Conservation (phyloP, 2,113 vertebrate species). For the Tachycineta bicolor region DNA sequence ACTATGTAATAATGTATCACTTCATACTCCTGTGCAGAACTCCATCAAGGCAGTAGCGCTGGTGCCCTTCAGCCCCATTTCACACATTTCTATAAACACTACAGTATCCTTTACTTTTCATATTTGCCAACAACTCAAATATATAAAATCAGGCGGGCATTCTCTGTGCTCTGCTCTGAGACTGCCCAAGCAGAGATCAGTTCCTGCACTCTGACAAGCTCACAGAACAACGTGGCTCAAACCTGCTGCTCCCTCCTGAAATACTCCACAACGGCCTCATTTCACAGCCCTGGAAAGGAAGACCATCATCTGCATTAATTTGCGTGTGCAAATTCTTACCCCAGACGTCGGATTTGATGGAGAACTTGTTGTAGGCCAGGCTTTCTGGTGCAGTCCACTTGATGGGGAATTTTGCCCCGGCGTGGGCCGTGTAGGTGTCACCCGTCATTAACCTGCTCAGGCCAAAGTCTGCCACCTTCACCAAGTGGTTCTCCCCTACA, state of each 20-base stretch:
- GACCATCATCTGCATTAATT: not conserved
- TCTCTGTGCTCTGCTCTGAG: not conserved
- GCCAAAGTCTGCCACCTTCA: constrained; percentile 98
- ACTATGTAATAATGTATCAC: not conserved
- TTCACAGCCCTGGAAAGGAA: not conserved
- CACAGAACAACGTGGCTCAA: not conserved
- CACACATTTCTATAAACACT: not conserved
- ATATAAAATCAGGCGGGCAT: not conserved
- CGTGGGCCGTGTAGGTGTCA: constrained; percentile 94
- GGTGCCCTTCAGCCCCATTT: not conserved
- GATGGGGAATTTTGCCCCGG: constrained; percentile 97
- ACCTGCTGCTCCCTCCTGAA: not conserved
- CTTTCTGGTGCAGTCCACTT: constrained; percentile 99
- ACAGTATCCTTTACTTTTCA: not conserved
- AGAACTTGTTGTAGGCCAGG: constrained; percentile 99
- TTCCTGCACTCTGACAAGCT: not conserved
- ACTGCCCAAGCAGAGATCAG: not conserved
- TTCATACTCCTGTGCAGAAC: not conserved
- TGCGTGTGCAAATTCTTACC: constrained; percentile 76
- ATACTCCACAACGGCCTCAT: not conserved
- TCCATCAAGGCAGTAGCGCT: not conserved
- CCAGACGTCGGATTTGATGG: constrained; percentile 98
- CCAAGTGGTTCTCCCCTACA: constrained; percentile 98
- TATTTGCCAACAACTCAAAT: not conserved
- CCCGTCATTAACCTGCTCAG: constrained; percentile 96